phyloP scores from a whole-genome alignment of 2,113 vertebrate species.

The Urocynchramus pylzowi region DNA sequence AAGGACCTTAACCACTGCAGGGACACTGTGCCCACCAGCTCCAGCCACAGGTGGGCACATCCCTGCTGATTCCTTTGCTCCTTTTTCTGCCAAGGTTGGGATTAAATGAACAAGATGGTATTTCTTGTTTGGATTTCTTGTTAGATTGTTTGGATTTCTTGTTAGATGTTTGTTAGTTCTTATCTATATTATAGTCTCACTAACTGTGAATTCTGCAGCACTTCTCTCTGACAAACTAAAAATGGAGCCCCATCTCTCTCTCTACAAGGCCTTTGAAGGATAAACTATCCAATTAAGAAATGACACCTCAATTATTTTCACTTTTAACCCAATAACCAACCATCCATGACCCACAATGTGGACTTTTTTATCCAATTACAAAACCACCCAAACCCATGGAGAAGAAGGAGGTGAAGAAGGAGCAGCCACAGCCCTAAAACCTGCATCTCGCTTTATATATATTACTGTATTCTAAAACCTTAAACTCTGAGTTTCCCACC shows the following conservation, averaged over 20 bases:
- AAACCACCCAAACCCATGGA: background rate
- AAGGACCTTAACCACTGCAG: background rate
- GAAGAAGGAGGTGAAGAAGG: background rate
- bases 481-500: background rate
- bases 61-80: background rate
- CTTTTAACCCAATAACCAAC: background rate
- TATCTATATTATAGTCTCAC: background rate
- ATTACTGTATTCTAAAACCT: background rate
- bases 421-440: background rate
- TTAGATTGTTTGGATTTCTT: too few relatives aligned
- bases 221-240: background rate
- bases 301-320: background rate
- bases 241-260: background rate
- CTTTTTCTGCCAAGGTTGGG: background rate
- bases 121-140: too few relatives aligned
- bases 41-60: background rate
- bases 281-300: background rate
- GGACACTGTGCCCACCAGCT: background rate
- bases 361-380: background rate
- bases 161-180: background rate
- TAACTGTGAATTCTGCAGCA: background rate
- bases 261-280: background rate
- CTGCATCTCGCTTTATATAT: background rate
- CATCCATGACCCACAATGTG: background rate
- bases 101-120: background rate